Percentiles rank a stretch among this genome's conserved stretches.
Conservation (phyloP, 2,113 vertebrate species). For the Lagopus muta region DNA sequence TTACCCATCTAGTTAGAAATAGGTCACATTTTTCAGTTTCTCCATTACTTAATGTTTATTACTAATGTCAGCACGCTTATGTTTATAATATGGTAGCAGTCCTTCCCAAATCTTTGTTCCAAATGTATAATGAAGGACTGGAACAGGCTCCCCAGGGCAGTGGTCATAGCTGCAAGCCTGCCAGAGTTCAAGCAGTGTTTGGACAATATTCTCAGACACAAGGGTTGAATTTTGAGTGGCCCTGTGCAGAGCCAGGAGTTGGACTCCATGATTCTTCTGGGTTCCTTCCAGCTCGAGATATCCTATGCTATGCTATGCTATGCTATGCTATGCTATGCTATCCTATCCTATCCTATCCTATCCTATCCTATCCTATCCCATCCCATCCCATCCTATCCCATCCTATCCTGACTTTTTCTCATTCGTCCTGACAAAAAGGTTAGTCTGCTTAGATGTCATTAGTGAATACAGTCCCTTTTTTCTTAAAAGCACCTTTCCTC, state of each 20-base stretch:
- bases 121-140: neutral
- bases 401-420: neutral
- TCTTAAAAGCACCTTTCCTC: neutral
- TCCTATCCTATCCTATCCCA: neutral
- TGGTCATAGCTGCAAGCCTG: neutral
- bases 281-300: neutral
- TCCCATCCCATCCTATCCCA: neutral
- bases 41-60: conserved; percentile 21
- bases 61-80: neutral
- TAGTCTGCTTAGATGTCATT: neutral
- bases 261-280: neutral
- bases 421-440: neutral
- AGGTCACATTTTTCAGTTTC: neutral
- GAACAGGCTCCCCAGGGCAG: neutral
- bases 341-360: neutral
- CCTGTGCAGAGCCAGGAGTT: neutral
- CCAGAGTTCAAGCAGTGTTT: neutral
- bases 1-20: conserved; percentile 34
- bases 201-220: neutral
- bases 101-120: neutral
- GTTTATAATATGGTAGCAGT: neutral
- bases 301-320: neutral
- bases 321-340: neutral
- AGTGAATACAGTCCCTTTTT: neutral
- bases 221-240: neutral